Evolutionary conservation across 1,140 invertebrate species (phyloP).

Genomic region (Microvelia longipes): DNA sequence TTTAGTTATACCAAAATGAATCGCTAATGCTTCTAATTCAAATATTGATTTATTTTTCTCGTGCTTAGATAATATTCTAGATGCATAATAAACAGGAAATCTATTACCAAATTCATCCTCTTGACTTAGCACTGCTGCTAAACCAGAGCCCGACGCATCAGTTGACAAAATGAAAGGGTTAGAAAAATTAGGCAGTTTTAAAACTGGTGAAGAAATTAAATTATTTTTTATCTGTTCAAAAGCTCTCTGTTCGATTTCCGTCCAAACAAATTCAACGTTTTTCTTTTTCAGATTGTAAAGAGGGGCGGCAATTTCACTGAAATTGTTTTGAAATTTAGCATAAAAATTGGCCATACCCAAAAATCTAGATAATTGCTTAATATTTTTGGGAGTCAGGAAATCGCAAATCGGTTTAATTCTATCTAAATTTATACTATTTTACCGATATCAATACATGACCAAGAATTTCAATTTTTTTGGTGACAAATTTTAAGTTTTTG

Average conservation of each 20-base stretch:
- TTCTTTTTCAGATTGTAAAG: neutral
- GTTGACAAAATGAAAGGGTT: neutral
- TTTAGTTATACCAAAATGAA: too few relatives aligned
- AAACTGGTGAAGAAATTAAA: neutral
- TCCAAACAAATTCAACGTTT: neutral
- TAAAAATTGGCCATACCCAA: too few relatives aligned
- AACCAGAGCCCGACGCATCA: neutral
- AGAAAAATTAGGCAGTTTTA: neutral
- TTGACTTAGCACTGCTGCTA: neutral
- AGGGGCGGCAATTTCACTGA: too few relatives aligned
- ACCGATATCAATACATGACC: too few relatives aligned
- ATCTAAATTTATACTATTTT: too few relatives aligned
- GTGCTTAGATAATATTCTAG: neutral
- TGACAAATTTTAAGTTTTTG: too few relatives aligned
- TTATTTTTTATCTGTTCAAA: neutral
- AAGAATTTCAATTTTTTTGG: too few relatives aligned
- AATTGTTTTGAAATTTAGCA: too few relatives aligned
- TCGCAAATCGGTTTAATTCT: too few relatives aligned
- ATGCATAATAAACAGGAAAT: neutral
- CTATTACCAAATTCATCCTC: neutral
- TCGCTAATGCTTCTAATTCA: neutral
- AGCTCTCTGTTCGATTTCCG: neutral
- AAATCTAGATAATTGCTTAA: too few relatives aligned
- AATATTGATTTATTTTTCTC: neutral
- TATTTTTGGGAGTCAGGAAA: too few relatives aligned